Base-by-base conservation (phyloP, 2,888 invertebrate species). In the Hermaeophaga mercurialis region DNA sequence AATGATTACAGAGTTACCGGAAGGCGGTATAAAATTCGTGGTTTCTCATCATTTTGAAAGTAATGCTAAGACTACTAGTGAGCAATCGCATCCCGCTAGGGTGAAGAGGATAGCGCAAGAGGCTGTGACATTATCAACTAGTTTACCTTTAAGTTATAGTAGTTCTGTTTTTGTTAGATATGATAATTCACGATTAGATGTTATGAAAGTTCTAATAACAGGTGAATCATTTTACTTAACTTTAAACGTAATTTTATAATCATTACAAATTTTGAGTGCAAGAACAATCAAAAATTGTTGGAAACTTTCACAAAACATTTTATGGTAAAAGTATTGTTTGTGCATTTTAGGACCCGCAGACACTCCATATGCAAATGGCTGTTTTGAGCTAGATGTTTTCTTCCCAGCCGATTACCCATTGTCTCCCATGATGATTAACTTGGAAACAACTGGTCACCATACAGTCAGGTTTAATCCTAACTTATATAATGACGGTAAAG, bases 111-210 rank as follows among this genome's bases (percentile, higher is more conserved):
- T 96, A 50, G 96, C 96, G 49, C 96, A 96, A 80, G 96, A 96
- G 80, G 91, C 94, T 38, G 94, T 95, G 61, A 96, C 96, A 22
- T 83, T 96, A 47, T 93, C 94, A 64, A 94, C 94, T 55, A 91
- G 91, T 65, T 82, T 96, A 70, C 96, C 96, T 62, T 84, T 96
- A 54, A 94, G 94, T 44, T 92, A 90, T 79, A 93, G 92, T 77
- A 94, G 94, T 75, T 92, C 93, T 63, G 96, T 96, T 61, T 96
- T 96, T 83, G 95, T 96, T 63, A 85, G 96, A 66, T 94, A 94
- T 79, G 96, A 96, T 80, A 89, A 93, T 60, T 95, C 96, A 78
- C 84, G 96, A 60, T 84, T 96, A 66, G 96, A 96, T 78, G 88
- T 96, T 63, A 96, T 96, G 95, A 96, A 96, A 84, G 91, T 95